phyloP scores from a whole-genome alignment of 2,888 invertebrate genomes.

The Lordiphosa fenestrarum region DNA sequence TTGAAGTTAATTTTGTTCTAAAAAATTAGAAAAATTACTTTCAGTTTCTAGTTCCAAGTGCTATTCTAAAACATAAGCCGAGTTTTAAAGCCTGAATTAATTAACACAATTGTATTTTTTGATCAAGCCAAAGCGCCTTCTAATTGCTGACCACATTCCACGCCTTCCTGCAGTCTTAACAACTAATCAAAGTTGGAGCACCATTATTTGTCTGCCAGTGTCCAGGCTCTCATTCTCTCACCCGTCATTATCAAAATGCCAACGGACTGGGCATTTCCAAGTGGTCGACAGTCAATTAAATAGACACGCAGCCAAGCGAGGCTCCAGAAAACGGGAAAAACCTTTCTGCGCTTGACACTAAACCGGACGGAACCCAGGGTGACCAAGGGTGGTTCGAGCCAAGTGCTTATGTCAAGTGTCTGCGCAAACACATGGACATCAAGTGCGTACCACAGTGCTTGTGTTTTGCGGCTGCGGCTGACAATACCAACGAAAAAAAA shows the following conservation, averaged over 20 bases:
- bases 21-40: no score
- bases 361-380: slow-evolving; percentile 19
- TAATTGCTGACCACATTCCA: no score
- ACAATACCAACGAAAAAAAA: slow-evolving; percentile 33
- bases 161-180: slow-evolving; percentile 8
- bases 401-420: slow-evolving; percentile 73
- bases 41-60: no score
- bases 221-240: slow-evolving; percentile 26
- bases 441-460: slow-evolving; percentile 42
- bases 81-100: no score
- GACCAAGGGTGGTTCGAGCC: slow-evolving; percentile 19
- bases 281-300: slow-evolving; percentile 75
- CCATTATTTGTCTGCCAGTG: slow-evolving; percentile 36
- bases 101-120: no score
- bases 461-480: slow-evolving; percentile 52
- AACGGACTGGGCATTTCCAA: slow-evolving; percentile 42
- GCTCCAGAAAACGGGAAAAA: slow-evolving; percentile 13
- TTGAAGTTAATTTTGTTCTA: no score
- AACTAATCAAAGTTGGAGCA: slow-evolving; percentile 74
- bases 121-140: no score
- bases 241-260: slow-evolving; percentile 50
- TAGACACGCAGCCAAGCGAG: slow-evolving; percentile 58
- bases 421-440: slow-evolving; percentile 70
- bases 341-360: slow-evolving; percentile 61
- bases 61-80: no score